Percentiles rank a stretch among this genome's conserved stretches.
These are phyloP conservation scores for Zapornia atra DNA, from an alignment of 2,113 vertebrate genomes.

Conservation along the genomic window DNA sequence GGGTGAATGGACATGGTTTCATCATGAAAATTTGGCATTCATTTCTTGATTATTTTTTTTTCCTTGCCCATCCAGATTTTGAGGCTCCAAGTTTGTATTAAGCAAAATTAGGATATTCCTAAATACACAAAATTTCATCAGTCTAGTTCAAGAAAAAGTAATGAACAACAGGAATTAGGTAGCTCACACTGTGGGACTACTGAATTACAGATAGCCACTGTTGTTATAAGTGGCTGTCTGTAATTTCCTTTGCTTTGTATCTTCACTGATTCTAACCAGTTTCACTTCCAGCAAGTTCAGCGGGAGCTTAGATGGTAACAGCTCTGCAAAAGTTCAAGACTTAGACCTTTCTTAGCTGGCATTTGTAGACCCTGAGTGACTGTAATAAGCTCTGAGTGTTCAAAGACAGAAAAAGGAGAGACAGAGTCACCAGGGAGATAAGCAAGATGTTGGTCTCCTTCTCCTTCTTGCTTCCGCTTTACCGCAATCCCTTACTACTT, in stretches of 20 bases:
- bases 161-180: not conserved
- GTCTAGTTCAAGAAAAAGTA: not conserved
- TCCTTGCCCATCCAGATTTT: conserved; percentile 18
- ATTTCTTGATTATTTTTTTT: not conserved
- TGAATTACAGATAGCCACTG: not conserved
- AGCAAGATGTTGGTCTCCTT: not conserved
- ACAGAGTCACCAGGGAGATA: not conserved
- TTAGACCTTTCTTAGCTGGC: not conserved
- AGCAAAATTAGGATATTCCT: conserved; percentile 5
- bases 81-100: conserved; percentile 48
- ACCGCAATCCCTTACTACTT: not conserved
- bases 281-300: not conserved
- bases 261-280: not conserved
- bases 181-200: not conserved
- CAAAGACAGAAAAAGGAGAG: not conserved
- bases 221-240: not conserved
- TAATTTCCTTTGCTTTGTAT: not conserved
- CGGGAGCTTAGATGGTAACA: not conserved
- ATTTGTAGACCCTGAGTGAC: not conserved
- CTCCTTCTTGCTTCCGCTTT: not conserved
- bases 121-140: not conserved
- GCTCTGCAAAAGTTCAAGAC: not conserved
- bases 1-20: not conserved
- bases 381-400: not conserved
- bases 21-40: not conserved